These are phyloP conservation scores for Sparus aurata DNA, from an alignment of 2,797 vertebrate species.

Conservation along the genomic window DNA sequence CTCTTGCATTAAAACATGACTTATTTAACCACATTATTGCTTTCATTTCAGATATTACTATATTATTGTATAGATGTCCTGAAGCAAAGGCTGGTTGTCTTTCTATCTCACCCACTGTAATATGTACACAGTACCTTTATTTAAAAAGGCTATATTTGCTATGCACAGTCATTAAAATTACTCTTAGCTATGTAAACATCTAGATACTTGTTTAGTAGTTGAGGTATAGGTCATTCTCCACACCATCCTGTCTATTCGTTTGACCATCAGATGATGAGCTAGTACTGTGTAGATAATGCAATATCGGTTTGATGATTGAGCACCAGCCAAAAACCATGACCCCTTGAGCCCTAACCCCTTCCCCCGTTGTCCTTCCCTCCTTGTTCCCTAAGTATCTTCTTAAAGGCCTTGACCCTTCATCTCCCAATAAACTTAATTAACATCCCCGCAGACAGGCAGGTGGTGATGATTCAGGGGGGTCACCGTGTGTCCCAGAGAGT, in stretches of 20 bases:
- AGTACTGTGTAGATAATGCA: conserved; percentile 84
- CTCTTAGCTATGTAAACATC: conserved; percentile 67
- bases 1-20: conserved; percentile 84
- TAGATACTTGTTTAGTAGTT: conserved; percentile 63
- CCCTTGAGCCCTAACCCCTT: conserved; percentile 46
- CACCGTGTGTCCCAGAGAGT: conserved; percentile 16
- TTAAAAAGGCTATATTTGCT: conserved; percentile 76
- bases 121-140: conserved; percentile 82
- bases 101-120: conserved; percentile 77
- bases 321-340: conserved; percentile 75
- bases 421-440: conserved; percentile 11
- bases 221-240: conserved; percentile 56
- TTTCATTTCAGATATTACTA: conserved; percentile 86
- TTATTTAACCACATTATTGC: conserved; percentile 87
- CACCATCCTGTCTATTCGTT: conserved; percentile 67
- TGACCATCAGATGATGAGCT: conserved; percentile 56
- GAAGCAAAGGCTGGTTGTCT: conserved; percentile 78
- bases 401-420: conserved; percentile 34
- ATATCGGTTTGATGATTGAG: conserved; percentile 78
- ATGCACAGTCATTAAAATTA: conserved; percentile 74
- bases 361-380: conserved; percentile 19
- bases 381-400: conserved; percentile 19
- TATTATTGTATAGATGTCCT: conserved; percentile 84
- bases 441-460: conserved; percentile 20
- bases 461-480: conserved; percentile 56